Evolutionary conservation across 2,113 vertebrate genomes (phyloP).

Genomic region (Puffinus mauretanicus): DNA sequence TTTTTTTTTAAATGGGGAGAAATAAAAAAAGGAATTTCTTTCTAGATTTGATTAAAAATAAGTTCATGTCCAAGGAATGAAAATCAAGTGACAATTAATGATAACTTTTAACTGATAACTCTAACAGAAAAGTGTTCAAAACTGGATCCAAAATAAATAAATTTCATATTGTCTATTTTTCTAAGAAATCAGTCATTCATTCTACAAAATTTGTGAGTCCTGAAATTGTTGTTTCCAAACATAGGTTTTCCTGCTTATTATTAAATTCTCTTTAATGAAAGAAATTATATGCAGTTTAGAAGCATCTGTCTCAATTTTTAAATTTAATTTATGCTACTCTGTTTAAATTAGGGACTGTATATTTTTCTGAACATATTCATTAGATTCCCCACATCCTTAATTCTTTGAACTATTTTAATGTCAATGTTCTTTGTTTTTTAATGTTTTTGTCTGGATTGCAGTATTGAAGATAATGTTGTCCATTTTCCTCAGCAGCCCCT

Average conservation of each 20-base stretch:
- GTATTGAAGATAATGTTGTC: not conserved
- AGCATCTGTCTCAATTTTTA: not conserved
- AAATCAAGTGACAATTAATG: not conserved
- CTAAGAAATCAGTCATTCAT: not conserved
- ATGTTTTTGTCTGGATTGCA: not conserved
- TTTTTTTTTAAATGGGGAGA: not conserved
- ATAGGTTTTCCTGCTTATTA: not conserved
- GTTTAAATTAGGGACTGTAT: not conserved
- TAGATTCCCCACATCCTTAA: not conserved
- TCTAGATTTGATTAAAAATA: not conserved
- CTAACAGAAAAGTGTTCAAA: not conserved
- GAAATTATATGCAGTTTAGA: not conserved
- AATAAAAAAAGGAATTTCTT: not conserved
- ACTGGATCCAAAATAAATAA: not conserved
- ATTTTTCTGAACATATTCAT: not conserved
- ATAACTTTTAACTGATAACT: not conserved
- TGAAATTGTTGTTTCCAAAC: not conserved
- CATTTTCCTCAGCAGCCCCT: not conserved
- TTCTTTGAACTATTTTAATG: not conserved
- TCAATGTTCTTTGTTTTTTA: not conserved
- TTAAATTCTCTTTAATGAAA: not conserved
- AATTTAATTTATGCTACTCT: not conserved
- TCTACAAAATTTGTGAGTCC: not conserved
- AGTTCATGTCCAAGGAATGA: not conserved
- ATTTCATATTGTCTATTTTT: not conserved